Evolutionary conservation across 2,797 vertebrate species (phyloP).

Genomic region (Ambastaia sidthimunki): DNA sequence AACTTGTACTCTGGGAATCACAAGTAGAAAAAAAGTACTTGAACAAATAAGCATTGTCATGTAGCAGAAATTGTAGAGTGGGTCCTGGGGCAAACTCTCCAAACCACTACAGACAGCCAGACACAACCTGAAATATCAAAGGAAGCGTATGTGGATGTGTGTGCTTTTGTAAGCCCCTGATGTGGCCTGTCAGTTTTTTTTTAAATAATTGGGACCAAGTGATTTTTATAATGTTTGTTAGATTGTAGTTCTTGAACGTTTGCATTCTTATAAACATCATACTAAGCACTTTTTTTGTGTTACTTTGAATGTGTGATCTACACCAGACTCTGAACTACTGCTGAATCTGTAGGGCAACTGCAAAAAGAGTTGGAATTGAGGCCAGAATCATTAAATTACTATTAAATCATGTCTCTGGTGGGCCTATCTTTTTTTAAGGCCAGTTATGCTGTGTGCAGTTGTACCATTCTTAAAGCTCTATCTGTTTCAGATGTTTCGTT

Average conservation of each 20-base stretch:
- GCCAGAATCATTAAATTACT: not conserved
- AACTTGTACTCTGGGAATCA: constrained; percentile 70
- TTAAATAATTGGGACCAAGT: not conserved
- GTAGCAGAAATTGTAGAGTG: not conserved
- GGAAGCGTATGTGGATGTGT: not conserved
- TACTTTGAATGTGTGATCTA: not conserved
- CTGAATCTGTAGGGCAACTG: not conserved
- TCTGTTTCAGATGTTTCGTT: constrained; percentile 11
- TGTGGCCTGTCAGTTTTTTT: not conserved
- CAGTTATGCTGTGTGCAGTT: not conserved
- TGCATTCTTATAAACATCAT: not conserved
- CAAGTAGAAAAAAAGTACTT: constrained; percentile 59
- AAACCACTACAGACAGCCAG: constrained; percentile 10
- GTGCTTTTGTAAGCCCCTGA: not conserved
- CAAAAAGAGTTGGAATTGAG: not conserved
- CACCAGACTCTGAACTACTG: not conserved
- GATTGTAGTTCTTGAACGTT: not conserved
- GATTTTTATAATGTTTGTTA: not conserved
- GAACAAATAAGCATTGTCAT: constrained; percentile 2
- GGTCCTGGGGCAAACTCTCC: not conserved
- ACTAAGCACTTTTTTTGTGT: not conserved
- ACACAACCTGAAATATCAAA: constrained; percentile 10
- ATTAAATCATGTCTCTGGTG: not conserved
- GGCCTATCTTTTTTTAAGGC: not conserved
- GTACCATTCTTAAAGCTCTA: not conserved